Conservation (phyloP, 2,113 vertebrate species). For the Leiothrix lutea region DNA sequence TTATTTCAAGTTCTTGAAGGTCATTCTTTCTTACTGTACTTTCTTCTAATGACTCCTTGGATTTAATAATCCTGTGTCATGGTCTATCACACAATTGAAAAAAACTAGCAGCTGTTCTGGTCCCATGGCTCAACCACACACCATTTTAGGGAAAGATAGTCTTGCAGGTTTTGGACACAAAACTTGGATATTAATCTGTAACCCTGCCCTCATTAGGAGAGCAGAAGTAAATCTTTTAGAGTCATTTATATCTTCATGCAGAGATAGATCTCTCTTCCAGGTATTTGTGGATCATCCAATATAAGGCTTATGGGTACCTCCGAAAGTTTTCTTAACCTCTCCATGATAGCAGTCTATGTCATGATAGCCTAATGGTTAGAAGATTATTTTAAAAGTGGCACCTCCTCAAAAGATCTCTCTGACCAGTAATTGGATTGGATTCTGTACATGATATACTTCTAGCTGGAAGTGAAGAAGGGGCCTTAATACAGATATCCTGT, state of each 20-base stretch:
- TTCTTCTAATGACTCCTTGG: not conserved
- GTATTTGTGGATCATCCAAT: not conserved
- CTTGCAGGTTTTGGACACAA: not conserved
- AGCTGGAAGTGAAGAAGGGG: not conserved
- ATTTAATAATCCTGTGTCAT: not conserved
- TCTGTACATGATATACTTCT: not conserved
- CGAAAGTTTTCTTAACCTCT: not conserved
- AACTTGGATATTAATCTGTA: not conserved
- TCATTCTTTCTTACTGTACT: not conserved
- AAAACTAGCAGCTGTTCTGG: not conserved
- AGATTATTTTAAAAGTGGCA: not conserved
- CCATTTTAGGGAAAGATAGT: not conserved
- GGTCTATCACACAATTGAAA: not conserved
- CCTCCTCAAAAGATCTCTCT: not conserved
- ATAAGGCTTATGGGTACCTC: not conserved
- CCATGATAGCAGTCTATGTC: not conserved
- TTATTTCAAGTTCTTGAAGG: not conserved
- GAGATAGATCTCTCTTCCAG: not conserved
- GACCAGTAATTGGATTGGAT: not conserved
- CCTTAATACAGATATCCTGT: not conserved
- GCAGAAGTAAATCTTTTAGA: not conserved
- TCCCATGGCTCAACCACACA: not conserved
- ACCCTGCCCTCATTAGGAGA: not conserved
- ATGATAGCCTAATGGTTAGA: not conserved
- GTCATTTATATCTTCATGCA: not conserved